Percentiles rank a stretch among this genome's conserved stretches.
Conservation (phyloP, 2,113 vertebrate species). For the Illadopsis cleaveri region DNA sequence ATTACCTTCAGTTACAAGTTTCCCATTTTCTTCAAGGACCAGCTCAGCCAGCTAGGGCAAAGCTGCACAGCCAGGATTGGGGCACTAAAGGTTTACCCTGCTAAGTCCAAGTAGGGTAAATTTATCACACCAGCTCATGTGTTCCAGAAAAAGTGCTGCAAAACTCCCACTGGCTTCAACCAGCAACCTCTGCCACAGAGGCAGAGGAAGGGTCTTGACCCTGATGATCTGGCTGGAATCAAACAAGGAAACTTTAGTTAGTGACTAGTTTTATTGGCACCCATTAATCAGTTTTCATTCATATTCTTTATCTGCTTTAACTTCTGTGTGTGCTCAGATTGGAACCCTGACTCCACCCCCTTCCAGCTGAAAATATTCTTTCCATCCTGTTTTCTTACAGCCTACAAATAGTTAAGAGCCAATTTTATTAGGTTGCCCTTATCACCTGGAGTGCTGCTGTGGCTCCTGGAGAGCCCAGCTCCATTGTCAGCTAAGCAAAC, state of each 20-base stretch:
- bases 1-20: not conserved
- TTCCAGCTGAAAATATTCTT: not conserved
- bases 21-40: not conserved
- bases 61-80: not conserved
- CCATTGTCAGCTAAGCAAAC: not conserved
- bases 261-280: not conserved
- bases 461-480: not conserved
- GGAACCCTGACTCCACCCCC: not conserved
- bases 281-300: not conserved
- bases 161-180: not conserved
- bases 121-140: not conserved
- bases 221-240: not conserved
- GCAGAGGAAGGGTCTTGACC: not conserved
- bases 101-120: not conserved
- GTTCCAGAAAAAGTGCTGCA: not conserved
- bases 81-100: not conserved
- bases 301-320: not conserved
- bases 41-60: not conserved
- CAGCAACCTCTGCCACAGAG: not conserved
- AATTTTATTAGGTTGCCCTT: not conserved
- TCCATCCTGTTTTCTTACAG: not conserved
- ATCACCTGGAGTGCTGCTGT: not conserved
- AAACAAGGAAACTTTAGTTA: not conserved
- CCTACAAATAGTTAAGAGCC: not conserved
- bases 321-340: not conserved